phyloP scores from a whole-genome alignment of 2,797 vertebrate genomes.

The Garrulus glandarius region DNA sequence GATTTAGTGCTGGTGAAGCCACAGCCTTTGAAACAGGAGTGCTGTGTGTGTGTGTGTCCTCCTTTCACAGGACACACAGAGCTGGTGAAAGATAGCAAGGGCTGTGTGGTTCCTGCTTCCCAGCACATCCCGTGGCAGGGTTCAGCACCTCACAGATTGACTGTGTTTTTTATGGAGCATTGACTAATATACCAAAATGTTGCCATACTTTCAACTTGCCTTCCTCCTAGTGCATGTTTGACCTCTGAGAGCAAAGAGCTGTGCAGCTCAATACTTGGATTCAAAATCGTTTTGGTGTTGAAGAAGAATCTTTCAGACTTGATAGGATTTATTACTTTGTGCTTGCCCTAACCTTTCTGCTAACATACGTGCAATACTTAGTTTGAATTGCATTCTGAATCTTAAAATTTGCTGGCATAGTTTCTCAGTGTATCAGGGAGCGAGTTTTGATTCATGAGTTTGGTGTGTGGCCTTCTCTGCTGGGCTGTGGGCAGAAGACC shows the following conservation, averaged over 20 bases:
- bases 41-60: neutral
- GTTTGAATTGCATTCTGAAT: neutral
- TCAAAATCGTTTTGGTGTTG: neutral
- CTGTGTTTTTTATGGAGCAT: neutral
- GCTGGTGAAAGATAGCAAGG: neutral
- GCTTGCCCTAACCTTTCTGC: neutral
- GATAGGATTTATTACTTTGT: neutral
- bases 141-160: neutral
- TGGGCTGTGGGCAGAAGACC: neutral
- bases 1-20: neutral
- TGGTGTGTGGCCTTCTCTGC: neutral
- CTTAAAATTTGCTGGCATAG: neutral
- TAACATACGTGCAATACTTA: neutral
- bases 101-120: neutral
- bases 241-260: neutral
- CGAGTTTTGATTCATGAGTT: neutral
- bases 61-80: neutral
- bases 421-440: neutral
- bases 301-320: neutral
- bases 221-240: neutral
- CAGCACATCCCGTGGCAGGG: neutral
- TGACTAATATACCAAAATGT: neutral
- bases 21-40: slow-evolving; percentile 6
- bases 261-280: neutral
- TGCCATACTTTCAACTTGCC: neutral